Conservation (phyloP, 1,140 invertebrate species). For the Campodea augens region DNA sequence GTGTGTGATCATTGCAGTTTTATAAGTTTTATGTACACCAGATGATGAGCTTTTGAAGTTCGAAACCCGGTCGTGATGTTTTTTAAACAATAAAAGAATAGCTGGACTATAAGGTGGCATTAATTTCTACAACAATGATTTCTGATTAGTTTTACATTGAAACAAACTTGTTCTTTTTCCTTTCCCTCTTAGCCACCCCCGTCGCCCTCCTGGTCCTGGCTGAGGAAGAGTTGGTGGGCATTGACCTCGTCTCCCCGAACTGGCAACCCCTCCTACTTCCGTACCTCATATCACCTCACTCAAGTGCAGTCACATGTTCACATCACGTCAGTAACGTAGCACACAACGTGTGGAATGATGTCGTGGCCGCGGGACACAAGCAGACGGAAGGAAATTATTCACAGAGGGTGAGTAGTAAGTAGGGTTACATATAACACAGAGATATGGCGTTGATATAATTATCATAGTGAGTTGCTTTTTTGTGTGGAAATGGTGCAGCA, state of each 20-base stretch:
- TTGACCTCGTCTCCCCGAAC: conserved; percentile 60
- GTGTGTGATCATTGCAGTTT: no score
- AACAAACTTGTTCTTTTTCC: no score
- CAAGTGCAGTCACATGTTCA: conserved; percentile 57
- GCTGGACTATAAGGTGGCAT: no score
- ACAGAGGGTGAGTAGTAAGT: conserved; percentile 25
- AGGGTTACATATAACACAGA: no score
- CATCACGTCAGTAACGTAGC: conserved; percentile 57
- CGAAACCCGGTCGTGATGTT: no score
- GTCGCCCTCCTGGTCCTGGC: conserved; percentile 69
- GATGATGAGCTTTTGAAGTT: no score
- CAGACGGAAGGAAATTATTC: conserved; percentile 53
- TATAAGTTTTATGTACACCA: no score
- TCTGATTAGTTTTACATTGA: no score
- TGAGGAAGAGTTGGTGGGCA: conserved; percentile 83
- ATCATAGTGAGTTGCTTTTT: neutral
- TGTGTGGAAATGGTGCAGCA: no score
- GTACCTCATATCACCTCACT: conserved; percentile 82
- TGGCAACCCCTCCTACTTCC: conserved; percentile 73
- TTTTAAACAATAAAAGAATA: no score
- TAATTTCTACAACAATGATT: no score
- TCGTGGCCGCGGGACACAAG: conserved; percentile 44
- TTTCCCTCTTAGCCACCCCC: no score
- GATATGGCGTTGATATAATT: neutral
- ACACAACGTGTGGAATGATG: conserved; percentile 47